Conservation (phyloP, 2,797 vertebrate species). For the Synanceia verrucosa region DNA sequence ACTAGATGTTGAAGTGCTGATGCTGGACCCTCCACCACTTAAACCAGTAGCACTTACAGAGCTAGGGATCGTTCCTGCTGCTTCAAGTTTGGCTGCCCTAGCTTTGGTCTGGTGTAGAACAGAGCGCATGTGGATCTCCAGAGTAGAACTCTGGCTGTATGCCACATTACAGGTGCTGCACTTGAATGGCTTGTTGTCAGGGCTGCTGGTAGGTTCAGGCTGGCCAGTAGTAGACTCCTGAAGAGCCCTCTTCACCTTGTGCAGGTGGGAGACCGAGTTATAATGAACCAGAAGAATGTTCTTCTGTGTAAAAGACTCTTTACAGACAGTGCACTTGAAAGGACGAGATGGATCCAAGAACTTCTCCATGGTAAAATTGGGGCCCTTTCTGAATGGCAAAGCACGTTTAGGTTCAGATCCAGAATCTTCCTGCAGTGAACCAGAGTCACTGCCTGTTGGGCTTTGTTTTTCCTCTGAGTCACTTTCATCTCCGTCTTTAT, state of each 20-base stretch:
- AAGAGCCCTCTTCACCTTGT: slow-evolving; percentile 98
- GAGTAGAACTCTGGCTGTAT: slow-evolving; percentile 98
- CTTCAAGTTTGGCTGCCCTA: slow-evolving; percentile 97
- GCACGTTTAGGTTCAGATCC: slow-evolving; percentile 98
- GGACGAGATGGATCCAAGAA: slow-evolving; percentile 98
- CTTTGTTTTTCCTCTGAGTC: slow-evolving; percentile 98
- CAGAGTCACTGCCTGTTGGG: slow-evolving; percentile 94
- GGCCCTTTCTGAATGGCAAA: slow-evolving; percentile 97
- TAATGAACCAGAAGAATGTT: slow-evolving; percentile 99
- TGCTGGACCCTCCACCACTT: slow-evolving; percentile 79
- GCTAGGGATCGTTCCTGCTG: slow-evolving; percentile 86
- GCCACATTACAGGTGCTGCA: slow-evolving; percentile 98
- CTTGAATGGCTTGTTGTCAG: slow-evolving; percentile 99
- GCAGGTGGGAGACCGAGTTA: slow-evolving; percentile 98
- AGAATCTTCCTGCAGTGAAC: slow-evolving; percentile 94
- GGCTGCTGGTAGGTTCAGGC: slow-evolving; percentile 96
- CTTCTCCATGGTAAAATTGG: slow-evolving; percentile 99
- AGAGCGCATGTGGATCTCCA: slow-evolving; percentile 99
- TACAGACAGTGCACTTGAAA: slow-evolving; percentile 99
- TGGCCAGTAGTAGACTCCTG: slow-evolving; percentile 97
- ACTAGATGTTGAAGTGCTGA: slow-evolving; percentile 89
- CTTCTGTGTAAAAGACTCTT: slow-evolving; percentile 99
- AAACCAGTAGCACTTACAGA: slow-evolving; percentile 78
- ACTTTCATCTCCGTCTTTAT: slow-evolving; percentile 96
- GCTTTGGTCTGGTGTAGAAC: slow-evolving; percentile 99